A percentile compares a stretch with the other conserved stretches of the same genome.
phyloP scores from a whole-genome alignment of 2,797 vertebrate genomes.

The Siniperca undulata region DNA sequence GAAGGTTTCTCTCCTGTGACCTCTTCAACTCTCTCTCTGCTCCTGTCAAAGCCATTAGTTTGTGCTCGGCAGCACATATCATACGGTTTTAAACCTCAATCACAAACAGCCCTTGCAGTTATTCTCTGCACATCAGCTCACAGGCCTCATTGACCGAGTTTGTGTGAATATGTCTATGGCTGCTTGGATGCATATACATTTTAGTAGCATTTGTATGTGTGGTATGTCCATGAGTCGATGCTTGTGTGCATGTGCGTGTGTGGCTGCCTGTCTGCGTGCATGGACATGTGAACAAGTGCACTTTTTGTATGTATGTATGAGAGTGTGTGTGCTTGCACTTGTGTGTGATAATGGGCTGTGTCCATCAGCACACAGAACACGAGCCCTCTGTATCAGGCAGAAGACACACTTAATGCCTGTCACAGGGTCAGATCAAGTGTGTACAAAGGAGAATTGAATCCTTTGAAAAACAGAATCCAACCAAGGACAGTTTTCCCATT shows the following conservation, averaged over 20 bases:
- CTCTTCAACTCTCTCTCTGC: slow-evolving; percentile 36
- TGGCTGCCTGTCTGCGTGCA: slow-evolving; percentile 36
- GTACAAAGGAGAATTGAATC: slow-evolving; percentile 92
- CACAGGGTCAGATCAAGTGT: slow-evolving; percentile 91
- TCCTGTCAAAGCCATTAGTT: slow-evolving; percentile 49
- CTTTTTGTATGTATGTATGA: slow-evolving; percentile 22
- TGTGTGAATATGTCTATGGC: background rate
- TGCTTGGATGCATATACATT: slow-evolving; percentile 15
- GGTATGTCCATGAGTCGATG: slow-evolving; percentile 10
- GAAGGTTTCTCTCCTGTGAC: slow-evolving; percentile 44
- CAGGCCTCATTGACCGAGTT: slow-evolving; percentile 5
- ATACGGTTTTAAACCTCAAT: slow-evolving; percentile 40
- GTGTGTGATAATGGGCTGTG: slow-evolving; percentile 74
- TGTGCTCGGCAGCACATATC: slow-evolving; percentile 40
- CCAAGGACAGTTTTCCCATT: slow-evolving; percentile 87
- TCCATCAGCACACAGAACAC: slow-evolving; percentile 80
- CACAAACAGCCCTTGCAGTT: slow-evolving; percentile 32
- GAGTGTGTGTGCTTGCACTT: slow-evolving; percentile 20
- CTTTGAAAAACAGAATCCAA: slow-evolving; percentile 82
- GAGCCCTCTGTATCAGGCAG: slow-evolving; percentile 77
- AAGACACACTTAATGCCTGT: slow-evolving; percentile 86
- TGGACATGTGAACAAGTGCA: slow-evolving; percentile 23
- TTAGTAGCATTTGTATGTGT: slow-evolving; percentile 16
- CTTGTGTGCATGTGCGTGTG: background rate
- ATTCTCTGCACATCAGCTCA: slow-evolving; percentile 47